These are phyloP conservation scores for Steinernema feltiae DNA, from an alignment of 1,140 invertebrate species.

Conservation along the genomic window DNA sequence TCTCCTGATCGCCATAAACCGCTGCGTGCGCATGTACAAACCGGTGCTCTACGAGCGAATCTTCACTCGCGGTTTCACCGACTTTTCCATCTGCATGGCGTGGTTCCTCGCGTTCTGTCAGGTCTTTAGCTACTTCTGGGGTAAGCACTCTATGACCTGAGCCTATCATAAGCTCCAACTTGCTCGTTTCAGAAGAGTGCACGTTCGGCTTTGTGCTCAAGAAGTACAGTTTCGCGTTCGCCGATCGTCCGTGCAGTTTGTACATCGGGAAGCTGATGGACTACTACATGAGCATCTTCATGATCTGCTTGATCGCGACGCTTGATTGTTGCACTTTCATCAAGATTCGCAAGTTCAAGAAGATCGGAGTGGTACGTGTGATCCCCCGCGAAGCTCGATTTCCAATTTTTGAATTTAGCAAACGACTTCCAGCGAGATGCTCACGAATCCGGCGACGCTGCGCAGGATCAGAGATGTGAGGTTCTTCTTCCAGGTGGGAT, in stretches of 20 bases:
- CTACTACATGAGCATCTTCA: constrained; percentile 9
- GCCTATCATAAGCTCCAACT: no score
- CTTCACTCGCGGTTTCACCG: background rate
- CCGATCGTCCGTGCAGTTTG: background rate
- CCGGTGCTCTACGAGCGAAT: background rate
- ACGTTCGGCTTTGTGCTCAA: background rate
- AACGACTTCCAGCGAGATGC: background rate
- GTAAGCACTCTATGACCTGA: background rate
- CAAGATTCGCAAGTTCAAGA: background rate
- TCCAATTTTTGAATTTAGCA: background rate
- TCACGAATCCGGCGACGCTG: background rate
- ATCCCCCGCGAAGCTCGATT: background rate
- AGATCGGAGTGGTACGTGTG: background rate
- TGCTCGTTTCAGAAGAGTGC: background rate
- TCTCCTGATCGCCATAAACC: background rate
- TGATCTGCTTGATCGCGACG: background rate
- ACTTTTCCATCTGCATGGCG: background rate
- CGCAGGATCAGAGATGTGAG: background rate
- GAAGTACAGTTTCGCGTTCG: background rate
- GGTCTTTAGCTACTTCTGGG: background rate
- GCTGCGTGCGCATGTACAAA: background rate
- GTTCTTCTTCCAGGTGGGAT: background rate
- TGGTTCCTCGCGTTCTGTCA: background rate
- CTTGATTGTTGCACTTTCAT: background rate
- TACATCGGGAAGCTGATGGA: background rate